Percentiles rank a stretch among this genome's conserved stretches.
Evolutionary conservation across 2,888 invertebrate genomes (phyloP).

Genomic region (Mimumesa dahlbomi): DNA sequence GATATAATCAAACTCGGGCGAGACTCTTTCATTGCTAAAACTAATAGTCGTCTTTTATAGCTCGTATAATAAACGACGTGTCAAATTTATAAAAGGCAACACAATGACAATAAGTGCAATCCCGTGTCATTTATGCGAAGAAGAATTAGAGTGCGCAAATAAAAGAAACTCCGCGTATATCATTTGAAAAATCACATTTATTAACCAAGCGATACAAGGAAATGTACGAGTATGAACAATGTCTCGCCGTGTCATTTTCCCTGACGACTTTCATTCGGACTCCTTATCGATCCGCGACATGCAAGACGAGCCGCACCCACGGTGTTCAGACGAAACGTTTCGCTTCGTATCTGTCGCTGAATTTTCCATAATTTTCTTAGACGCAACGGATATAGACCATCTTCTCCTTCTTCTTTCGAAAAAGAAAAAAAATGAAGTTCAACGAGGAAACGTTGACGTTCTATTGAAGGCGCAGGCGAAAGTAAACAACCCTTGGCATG

Average conservation of each 20-base stretch:
- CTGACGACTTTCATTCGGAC: conserved; percentile 34
- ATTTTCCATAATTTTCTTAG: conserved; percentile 29
- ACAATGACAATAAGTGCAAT: too few relatives aligned
- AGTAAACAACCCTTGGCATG: conserved; percentile 64
- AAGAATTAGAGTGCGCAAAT: too few relatives aligned
- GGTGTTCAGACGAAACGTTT: conserved; percentile 39
- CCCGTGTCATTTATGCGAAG: too few relatives aligned
- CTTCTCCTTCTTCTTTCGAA: background rate
- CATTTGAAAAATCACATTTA: too few relatives aligned
- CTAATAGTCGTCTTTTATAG: too few relatives aligned
- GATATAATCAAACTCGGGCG: too few relatives aligned
- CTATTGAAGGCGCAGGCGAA: conserved; percentile 57
- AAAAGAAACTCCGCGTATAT: too few relatives aligned
- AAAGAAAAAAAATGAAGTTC: too few relatives aligned
- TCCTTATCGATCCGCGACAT: conserved; percentile 48
- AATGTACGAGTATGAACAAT: conserved; percentile 3
- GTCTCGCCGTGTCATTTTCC: conserved; percentile 15
- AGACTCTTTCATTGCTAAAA: too few relatives aligned
- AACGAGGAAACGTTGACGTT: conserved; percentile 18
- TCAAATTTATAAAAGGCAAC: too few relatives aligned
- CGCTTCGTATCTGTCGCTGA: conserved; percentile 12
- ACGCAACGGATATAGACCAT: background rate
- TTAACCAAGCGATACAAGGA: too few relatives aligned
- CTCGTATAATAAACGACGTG: background rate
- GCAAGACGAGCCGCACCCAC: conserved; percentile 48